These are phyloP conservation scores for Chlamydotis undulata DNA, from an alignment of 2,113 vertebrate genomes.

Conservation along the genomic window DNA sequence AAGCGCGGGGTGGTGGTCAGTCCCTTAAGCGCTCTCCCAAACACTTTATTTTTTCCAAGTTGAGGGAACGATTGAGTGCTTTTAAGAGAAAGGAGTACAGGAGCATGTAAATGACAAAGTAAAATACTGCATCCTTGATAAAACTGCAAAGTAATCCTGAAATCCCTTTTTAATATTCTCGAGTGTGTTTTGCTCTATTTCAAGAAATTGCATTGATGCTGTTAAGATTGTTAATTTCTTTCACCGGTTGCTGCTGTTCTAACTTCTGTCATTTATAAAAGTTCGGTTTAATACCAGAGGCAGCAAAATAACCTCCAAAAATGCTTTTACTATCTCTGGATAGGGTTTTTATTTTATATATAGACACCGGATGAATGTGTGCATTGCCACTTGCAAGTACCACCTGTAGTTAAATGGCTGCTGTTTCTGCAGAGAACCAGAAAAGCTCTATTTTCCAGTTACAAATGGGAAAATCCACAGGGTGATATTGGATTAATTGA, in stretches of 20 bases:
- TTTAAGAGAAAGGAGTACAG: background rate
- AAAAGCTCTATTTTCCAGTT: slow-evolving; percentile 50
- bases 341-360: background rate
- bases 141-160: background rate
- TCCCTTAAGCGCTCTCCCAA: background rate
- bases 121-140: background rate
- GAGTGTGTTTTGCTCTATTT: background rate
- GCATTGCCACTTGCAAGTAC: slow-evolving; percentile 18
- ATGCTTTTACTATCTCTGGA: background rate
- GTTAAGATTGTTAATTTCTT: background rate
- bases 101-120: background rate
- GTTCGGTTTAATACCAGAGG: background rate
- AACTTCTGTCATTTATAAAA: background rate
- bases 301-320: slow-evolving; percentile 18
- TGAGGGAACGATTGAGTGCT: background rate
- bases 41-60: background rate
- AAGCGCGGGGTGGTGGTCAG: background rate
- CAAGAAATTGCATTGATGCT: background rate
- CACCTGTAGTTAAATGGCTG: slow-evolving; percentile 70
- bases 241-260: background rate
- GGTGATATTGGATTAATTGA: slow-evolving; percentile 43
- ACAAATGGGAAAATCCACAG: slow-evolving; percentile 46
- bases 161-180: background rate
- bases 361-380: background rate
- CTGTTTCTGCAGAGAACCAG: slow-evolving; percentile 25